Percentiles rank a stretch among this genome's conserved stretches.
These are phyloP conservation scores for Cephonodes hylas DNA, from an alignment of 2,888 invertebrate genomes.

Conservation along the genomic window DNA sequence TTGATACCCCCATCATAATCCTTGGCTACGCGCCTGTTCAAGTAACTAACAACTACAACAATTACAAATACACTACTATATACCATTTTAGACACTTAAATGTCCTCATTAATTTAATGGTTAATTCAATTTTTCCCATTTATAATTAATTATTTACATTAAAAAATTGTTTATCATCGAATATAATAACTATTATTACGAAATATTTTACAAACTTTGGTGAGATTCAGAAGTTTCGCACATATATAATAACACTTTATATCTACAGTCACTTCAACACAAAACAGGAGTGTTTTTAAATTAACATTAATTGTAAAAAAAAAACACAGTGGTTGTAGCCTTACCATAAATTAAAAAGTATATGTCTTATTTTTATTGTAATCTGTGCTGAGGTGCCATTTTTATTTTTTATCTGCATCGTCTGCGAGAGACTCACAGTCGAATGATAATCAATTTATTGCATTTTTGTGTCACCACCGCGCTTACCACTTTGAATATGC, in stretches of 20 bases:
- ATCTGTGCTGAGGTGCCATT: slow-evolving; percentile 14
- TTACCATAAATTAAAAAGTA: background rate
- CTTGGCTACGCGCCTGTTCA: slow-evolving; percentile 37
- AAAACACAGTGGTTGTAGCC: slow-evolving; percentile 31
- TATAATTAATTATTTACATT: slow-evolving; percentile 77
- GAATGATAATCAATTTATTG: background rate
- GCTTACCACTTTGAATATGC: background rate
- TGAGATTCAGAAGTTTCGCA: slow-evolving; percentile 76
- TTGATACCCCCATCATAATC: background rate
- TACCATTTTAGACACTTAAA: slow-evolving; percentile 75
- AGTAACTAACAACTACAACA: slow-evolving; percentile 77
- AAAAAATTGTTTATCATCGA: slow-evolving; percentile 76
- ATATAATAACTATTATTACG: slow-evolving; percentile 74
- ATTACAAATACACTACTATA: slow-evolving; percentile 79
- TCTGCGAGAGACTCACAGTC: background rate
- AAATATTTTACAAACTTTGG: slow-evolving; percentile 81
- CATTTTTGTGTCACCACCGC: background rate
- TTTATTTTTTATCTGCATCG: background rate
- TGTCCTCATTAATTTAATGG: slow-evolving; percentile 66
- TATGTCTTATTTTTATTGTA: background rate
- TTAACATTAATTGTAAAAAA: slow-evolving; percentile 29
- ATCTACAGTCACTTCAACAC: slow-evolving; percentile 60
- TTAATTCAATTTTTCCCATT: slow-evolving; percentile 69
- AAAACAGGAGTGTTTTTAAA: slow-evolving; percentile 33
- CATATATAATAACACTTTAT: slow-evolving; percentile 57